Base-by-base conservation (phyloP, 2,888 invertebrate species). In the Arctia plantaginis region DNA sequence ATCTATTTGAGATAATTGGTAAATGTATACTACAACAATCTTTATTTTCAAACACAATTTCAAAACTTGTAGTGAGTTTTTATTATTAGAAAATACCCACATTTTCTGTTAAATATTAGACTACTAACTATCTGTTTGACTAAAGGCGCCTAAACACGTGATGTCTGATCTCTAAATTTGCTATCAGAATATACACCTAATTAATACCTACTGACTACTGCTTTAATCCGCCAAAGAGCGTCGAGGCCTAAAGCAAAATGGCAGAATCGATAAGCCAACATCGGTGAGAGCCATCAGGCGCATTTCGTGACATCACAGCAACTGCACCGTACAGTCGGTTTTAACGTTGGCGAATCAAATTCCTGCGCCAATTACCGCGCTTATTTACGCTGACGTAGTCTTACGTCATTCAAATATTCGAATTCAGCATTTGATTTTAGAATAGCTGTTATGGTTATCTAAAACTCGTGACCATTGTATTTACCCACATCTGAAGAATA, bases 291-390 rank as follows among this genome's bases (percentile, higher is more conserved):
- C 71, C 69, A 76, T 77, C 79, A 80, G 77, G 72, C 79, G 85
- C 80, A 77, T 82, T 80, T 72, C 66, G 69, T 79, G 76, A 79
- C 79, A 75, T 73, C 78, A 75, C 66, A 74, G 59, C 15, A 27
- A 59, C 59, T 59, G 62, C 18, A 30, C 62, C 35, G 70, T 77
- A 75, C 83, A 85, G 81, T 84, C 76, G 71, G 69, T 83, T 83
- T 83, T 74, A 77, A 77, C 75, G 77, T 71, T 72, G 72, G 69
- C 85, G 75, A 75, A 83, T 85, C 80, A 81, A 83, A 80, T 84
- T 77, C 77, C 70, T 80, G 77, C 75, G 76, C 83, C 83, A 83
- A 85, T 84, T 82, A 85, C 76, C 74, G 71, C 64, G 55, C 69
- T 55, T 68, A 67, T 76, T 77, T 77, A 47, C 72, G 80, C 78